Percentiles rank a stretch among this genome's conserved stretches.
Conservation (phyloP, 2,797 vertebrate genomes). For the Pipistrellus pygmaeus region DNA sequence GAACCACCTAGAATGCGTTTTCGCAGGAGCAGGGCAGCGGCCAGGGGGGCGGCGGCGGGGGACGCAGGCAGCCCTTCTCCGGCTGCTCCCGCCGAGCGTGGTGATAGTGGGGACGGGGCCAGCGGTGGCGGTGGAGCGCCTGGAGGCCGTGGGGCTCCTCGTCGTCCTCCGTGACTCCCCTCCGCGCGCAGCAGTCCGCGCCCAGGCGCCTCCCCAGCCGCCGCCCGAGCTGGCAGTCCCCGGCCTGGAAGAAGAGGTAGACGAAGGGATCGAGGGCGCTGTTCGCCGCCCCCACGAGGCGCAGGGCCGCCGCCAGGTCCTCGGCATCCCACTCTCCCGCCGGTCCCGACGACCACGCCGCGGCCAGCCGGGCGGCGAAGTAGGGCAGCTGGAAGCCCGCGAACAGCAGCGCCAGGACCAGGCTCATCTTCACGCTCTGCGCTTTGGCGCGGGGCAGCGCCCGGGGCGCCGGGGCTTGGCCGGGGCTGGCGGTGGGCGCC, state of each 20-base stretch:
- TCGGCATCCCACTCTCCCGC: slow-evolving; percentile 62
- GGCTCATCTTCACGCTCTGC: slow-evolving; percentile 81
- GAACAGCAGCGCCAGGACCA: slow-evolving; percentile 84
- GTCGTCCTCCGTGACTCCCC: not conserved
- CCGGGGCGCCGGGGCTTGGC: not conserved
- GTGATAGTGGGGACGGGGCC: slow-evolving; percentile 73
- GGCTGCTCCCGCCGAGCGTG: slow-evolving; percentile 46
- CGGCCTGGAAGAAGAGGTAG: slow-evolving; percentile 83
- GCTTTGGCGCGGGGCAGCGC: slow-evolving; percentile 76
- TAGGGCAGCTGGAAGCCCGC: slow-evolving; percentile 85
- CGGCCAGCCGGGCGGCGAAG: slow-evolving; percentile 81
- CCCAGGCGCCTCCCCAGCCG: slow-evolving; percentile 73
- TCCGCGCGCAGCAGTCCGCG: slow-evolving; percentile 16
- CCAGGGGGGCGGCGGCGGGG: slow-evolving; percentile 68
- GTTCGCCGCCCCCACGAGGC: slow-evolving; percentile 80
- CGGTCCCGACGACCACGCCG: slow-evolving; percentile 66
- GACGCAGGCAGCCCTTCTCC: not conserved
- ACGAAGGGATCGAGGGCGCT: slow-evolving; percentile 86
- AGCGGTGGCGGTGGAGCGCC: slow-evolving; percentile 71
- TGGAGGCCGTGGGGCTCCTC: not conserved
- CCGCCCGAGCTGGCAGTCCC: slow-evolving; percentile 69
- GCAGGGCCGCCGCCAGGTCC: slow-evolving; percentile 69
- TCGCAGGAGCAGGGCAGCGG: slow-evolving; percentile 74
- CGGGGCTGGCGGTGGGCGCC: not conserved
- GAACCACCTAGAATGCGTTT: slow-evolving; percentile 74